phyloP scores from a whole-genome alignment of 2,113 vertebrate species.

The Ictidomys tridecemlineatus region DNA sequence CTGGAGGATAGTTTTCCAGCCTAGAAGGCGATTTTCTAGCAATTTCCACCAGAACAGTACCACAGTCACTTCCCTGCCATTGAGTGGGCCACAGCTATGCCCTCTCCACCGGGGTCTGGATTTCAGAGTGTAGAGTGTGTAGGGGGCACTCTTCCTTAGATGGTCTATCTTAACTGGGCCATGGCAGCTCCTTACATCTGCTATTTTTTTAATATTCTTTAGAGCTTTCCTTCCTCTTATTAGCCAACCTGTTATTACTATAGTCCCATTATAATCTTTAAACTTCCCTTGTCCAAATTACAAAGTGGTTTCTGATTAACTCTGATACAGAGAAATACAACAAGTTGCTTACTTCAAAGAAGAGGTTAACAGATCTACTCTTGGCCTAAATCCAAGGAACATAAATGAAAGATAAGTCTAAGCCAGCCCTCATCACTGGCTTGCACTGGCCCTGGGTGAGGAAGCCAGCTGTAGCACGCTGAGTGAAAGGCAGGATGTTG shows the following conservation, averaged over 20 bases:
- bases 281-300: not conserved
- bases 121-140: not conserved
- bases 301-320: not conserved
- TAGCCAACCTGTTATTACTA: not conserved
- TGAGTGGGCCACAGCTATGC: not conserved
- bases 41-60: not conserved
- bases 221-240: not conserved
- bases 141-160: not conserved
- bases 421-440: not conserved
- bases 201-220: not conserved
- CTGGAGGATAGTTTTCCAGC: not conserved
- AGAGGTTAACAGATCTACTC: not conserved
- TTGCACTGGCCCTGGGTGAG: not conserved
- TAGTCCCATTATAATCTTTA: not conserved
- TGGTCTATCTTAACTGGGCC: not conserved
- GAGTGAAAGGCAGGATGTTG: not conserved
- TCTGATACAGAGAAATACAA: not conserved
- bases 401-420: not conserved
- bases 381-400: not conserved
- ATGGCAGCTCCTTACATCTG: not conserved
- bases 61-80: not conserved
- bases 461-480: not conserved
- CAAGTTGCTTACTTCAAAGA: not conserved
- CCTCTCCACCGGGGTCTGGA: not conserved
- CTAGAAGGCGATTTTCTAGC: not conserved